phyloP scores from a whole-genome alignment of 1,140 invertebrate genomes.

The Phenacoccus solenopsis region DNA sequence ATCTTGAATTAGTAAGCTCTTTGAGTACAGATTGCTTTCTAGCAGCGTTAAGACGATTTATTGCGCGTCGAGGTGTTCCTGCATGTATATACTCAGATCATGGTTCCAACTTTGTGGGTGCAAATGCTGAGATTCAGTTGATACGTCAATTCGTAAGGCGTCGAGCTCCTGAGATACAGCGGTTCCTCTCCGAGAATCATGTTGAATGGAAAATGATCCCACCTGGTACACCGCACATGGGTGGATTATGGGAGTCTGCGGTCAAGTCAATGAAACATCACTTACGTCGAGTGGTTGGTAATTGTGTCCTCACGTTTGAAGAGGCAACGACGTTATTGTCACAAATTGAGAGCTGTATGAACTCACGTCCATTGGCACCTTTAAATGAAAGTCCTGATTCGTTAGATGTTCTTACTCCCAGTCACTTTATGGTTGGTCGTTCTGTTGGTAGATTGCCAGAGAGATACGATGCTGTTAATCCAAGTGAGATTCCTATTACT shows the following conservation, averaged over 20 bases:
- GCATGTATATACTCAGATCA: slow-evolving; percentile 30
- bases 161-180: slow-evolving; percentile 21
- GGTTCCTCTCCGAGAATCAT: neutral
- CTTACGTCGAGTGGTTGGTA: slow-evolving; percentile 25
- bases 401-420: neutral
- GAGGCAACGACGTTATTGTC: slow-evolving; percentile 29
- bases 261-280: slow-evolving; percentile 31
- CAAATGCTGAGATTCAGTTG: slow-evolving; percentile 26
- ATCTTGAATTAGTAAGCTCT: slow-evolving; percentile 31
- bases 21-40: slow-evolving; percentile 30
- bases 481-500: too few relatives aligned
- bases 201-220: slow-evolving; percentile 30
- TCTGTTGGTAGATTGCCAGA: neutral
- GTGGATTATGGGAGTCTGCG: slow-evolving; percentile 30
- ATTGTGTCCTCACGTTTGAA: slow-evolving; percentile 26
- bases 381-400: slow-evolving; percentile 26
- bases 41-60: slow-evolving; percentile 29
- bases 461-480: too few relatives aligned
- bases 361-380: slow-evolving; percentile 27
- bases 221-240: slow-evolving; percentile 28
- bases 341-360: slow-evolving; percentile 29
- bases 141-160: too few relatives aligned
- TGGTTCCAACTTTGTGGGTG: slow-evolving; percentile 32
- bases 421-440: neutral
- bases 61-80: slow-evolving; percentile 27